Base-by-base conservation (phyloP, 1,140 invertebrate genomes). In the Eumaeus atala region DNA sequence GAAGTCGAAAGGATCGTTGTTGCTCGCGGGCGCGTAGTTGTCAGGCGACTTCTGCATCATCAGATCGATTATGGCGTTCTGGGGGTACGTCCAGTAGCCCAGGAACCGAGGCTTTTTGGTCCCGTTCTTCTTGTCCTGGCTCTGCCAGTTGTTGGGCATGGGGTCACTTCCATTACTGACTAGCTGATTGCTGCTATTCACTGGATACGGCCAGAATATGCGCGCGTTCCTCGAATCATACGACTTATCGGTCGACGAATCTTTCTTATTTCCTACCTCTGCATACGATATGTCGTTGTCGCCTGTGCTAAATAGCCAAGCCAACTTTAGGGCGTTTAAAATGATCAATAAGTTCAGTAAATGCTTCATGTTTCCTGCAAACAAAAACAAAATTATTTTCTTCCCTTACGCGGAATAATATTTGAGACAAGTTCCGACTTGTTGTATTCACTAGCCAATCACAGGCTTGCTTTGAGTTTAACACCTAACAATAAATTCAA, bases 1-100 rank as follows among this genome's bases (percentile, higher is more conserved):
- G 59, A 83, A 84, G 48, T 86, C 80, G 40, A 86, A 80, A 3
- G 78, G 77, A 51, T 86, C 83, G 9, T 64, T 73, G 3, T 67
- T 38, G 55, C 73, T 72, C 7, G 58, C 52, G 10, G 78, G 72
- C 1, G 58, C 53, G 55, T 80, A 84, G 90, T 80, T 72, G 33
- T 62, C 42, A n/a, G 72, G 49, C 10, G 76, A 54, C 6, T 70
- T 74, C 51, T 79, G 71, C 68, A 80, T 71, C 70, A 86, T 74
- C 61, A 81, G 72, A 16, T 86, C 77, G 5, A 80, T 67, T 11
- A 84, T 68, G 1, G 74, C 74, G 59, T 69, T 81, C 50, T 83
- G 74, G 14, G 67, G 66, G 51, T 76, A 74, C 4, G 75, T 69
- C 64, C 66, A 71, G n/a, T 49, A n/a, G 71, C 61, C 17, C 70